Evolutionary conservation across 1,140 invertebrate species (phyloP).

Genomic region (Tribolium castaneum): DNA sequence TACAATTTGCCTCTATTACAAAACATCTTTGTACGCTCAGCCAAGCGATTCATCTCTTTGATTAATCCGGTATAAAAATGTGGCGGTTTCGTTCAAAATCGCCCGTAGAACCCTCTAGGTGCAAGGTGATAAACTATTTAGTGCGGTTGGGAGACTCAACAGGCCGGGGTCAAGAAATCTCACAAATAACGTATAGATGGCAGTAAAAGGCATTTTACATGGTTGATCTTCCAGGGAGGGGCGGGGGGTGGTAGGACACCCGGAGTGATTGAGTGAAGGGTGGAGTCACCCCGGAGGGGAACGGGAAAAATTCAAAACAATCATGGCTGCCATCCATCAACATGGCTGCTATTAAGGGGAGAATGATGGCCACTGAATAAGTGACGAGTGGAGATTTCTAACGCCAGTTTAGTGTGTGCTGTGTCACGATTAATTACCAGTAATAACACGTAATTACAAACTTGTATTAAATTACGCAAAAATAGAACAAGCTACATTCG

Average conservation of each 20-base stretch:
- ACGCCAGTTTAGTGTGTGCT: too few relatives aligned
- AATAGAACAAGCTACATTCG: not conserved
- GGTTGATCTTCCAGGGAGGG: conserved; percentile 45
- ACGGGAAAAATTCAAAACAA: conserved; percentile 63
- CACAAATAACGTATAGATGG: conserved; percentile 63
- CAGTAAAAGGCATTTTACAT: conserved; percentile 56
- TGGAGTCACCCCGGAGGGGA: conserved; percentile 60
- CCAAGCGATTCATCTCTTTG: not conserved
- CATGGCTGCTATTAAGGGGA: conserved; percentile 59
- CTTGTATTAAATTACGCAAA: not conserved
- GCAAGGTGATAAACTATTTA: conserved; percentile 62
- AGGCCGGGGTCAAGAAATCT: conserved; percentile 61
- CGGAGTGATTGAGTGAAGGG: conserved; percentile 63
- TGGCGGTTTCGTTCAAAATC: not conserved
- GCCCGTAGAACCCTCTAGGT: conserved; percentile 60
- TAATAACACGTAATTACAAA: not conserved
- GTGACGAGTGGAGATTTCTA: not conserved
- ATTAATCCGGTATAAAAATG: not conserved
- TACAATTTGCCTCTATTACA: conserved; percentile 13
- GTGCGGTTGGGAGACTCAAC: conserved; percentile 51
- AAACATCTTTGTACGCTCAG: not conserved
- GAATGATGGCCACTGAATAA: conserved; percentile 45
- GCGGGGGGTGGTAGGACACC: conserved; percentile 54
- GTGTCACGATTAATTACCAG: not conserved
- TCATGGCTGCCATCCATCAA: conserved; percentile 65